phyloP scores from a whole-genome alignment of 2,888 invertebrate species.

The Trypoxylon attenuatum region DNA sequence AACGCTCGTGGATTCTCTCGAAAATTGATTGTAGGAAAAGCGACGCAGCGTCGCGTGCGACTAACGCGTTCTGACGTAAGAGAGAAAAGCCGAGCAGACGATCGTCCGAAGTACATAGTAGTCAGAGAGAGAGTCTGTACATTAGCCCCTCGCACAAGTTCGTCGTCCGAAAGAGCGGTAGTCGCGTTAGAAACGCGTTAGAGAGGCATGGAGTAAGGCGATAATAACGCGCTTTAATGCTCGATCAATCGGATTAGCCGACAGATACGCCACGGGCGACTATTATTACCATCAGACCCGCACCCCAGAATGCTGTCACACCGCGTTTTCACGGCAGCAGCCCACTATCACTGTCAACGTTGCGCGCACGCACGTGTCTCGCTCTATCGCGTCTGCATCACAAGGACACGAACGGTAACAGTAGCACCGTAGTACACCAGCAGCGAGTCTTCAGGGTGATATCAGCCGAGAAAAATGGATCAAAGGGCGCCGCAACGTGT shows the following conservation, averaged over 20 bases:
- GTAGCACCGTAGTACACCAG: neutral
- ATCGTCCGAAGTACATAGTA: too few relatives aligned
- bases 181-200: too few relatives aligned
- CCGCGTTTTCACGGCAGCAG: conserved; percentile 48
- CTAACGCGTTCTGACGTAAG: too few relatives aligned
- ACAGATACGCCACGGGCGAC: conserved; percentile 39
- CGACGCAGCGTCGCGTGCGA: too few relatives aligned
- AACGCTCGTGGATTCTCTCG: too few relatives aligned
- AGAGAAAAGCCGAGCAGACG: too few relatives aligned
- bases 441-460: neutral
- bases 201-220: conserved; percentile 50
- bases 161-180: too few relatives aligned
- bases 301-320: conserved; percentile 53
- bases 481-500: conserved; percentile 10
- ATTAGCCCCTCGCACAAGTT: too few relatives aligned
- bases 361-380: conserved; percentile 13
- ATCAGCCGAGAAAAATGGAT: conserved; percentile 26
- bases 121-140: too few relatives aligned
- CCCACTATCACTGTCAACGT: neutral
- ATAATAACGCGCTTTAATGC: conserved; percentile 58
- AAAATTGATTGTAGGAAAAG: too few relatives aligned
- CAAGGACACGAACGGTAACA: too few relatives aligned
- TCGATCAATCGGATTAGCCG: conserved; percentile 58
- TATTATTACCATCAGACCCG: conserved; percentile 47
- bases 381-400: too few relatives aligned